Base-by-base conservation (phyloP, 2,888 invertebrate species). In the Tipula lateralis region DNA sequence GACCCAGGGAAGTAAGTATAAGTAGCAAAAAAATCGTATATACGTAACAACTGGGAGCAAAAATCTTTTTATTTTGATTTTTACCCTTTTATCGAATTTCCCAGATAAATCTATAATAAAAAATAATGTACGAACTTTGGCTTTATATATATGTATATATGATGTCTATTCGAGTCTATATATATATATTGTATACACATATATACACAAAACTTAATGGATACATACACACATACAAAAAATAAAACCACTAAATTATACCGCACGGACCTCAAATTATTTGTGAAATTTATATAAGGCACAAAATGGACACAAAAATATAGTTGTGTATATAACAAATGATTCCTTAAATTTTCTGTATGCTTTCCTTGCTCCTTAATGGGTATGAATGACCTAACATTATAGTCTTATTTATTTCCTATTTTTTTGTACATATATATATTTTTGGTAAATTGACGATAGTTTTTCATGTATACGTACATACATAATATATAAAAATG, bases 191-290 rank as follows among this genome's bases (percentile, higher is more conserved):
- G 9, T 9, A 12, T 36, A 36, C 36, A n/a, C n/a, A 50, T 50
- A 66, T 19, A 50, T 66, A 66, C 13, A 39, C 24, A 66, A 24
- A 19, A 66, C 19, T 24, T 24, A 50, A 50, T 50, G 44, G 44
- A 16, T 50, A 44, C n/a, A 44, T 50, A 5, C n/a, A n/a, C n/a
- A n/a, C n/a, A 50, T 16, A 7, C 6, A 50, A 50, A 50, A 29
- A 81, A 81, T 81, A 81, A n/a, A 16, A 16, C 82, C 82, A 82
- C 82, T 82, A 82, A 82, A 82, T 82, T 82, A 82, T 32, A 82
- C 82, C 82, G 82, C 30, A 82, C 16, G 82, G 82, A 82, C 82
- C 82, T 66, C 24, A 19, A 66, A 66, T 66, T 66, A 66, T 66
- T 66, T 66, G 24, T 66, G 24, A 19, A 66, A 24, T 66, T 66